Evolutionary conservation across 2,797 vertebrate species (phyloP).

Genomic region (Argyrosomus regius): DNA sequence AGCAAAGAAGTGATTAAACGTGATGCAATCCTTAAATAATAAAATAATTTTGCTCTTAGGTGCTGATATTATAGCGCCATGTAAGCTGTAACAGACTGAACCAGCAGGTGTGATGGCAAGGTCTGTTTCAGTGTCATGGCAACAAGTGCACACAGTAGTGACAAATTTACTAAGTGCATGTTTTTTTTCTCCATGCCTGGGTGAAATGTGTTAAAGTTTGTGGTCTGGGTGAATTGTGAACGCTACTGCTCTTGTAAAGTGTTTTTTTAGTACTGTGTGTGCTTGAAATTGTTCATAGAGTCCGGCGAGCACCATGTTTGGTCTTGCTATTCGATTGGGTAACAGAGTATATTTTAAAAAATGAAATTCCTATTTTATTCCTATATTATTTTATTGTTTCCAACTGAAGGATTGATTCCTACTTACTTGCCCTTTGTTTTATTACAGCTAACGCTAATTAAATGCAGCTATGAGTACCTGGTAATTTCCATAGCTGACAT

Average conservation of each 20-base stretch:
- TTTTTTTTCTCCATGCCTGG: neutral
- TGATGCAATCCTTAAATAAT: slow-evolving; percentile 2
- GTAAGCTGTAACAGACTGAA: slow-evolving; percentile 13
- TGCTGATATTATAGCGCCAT: slow-evolving; percentile 9
- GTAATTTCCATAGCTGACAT: slow-evolving; percentile 4
- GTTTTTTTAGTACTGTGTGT: neutral
- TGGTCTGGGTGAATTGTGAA: neutral
- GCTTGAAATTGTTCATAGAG: neutral
- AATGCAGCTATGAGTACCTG: neutral
- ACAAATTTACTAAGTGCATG: neutral
- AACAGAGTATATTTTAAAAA: neutral
- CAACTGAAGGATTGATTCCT: neutral
- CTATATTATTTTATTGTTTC: neutral
- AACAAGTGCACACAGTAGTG: slow-evolving; percentile 8
- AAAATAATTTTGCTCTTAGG: neutral
- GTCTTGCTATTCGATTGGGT: neutral
- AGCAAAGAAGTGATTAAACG: neutral
- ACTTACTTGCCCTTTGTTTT: neutral
- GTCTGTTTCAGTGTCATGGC: slow-evolving; percentile 21
- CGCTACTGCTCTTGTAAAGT: neutral
- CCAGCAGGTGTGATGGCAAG: neutral
- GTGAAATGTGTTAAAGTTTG: neutral
- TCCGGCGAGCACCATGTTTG: neutral
- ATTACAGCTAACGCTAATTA: neutral
- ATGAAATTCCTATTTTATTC: neutral